phyloP scores from a whole-genome alignment of 2,113 vertebrate species.

The Xiphophorus couchianus region DNA sequence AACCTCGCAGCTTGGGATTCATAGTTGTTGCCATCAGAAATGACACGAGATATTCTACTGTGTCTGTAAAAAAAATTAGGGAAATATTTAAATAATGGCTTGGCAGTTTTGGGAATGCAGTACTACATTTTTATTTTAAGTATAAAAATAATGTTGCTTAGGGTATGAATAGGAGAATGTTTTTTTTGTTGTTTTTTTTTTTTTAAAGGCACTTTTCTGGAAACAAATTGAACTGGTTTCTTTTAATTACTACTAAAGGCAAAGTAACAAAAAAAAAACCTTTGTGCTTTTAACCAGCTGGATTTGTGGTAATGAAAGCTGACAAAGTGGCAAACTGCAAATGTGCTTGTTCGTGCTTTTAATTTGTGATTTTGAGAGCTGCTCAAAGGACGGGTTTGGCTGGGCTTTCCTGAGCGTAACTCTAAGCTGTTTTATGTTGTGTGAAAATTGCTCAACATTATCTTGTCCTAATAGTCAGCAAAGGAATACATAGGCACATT shows the following conservation, averaged over 20 bases:
- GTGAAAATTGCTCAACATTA: too few species aligned
- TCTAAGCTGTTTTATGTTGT: too few species aligned
- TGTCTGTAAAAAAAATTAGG: background rate
- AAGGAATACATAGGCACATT: too few species aligned
- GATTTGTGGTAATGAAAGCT: background rate
- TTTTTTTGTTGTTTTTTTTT: too few species aligned
- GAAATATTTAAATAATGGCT: background rate
- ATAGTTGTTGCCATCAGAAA: background rate
- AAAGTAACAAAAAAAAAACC: background rate
- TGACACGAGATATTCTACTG: background rate
- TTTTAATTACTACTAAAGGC: background rate
- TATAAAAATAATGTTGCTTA: background rate
- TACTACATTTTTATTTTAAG: background rate
- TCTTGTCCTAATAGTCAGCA: too few species aligned
- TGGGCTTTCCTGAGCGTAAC: background rate
- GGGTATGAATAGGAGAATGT: background rate
- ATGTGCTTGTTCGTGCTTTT: background rate
- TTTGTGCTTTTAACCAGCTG: background rate
- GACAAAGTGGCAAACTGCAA: background rate
- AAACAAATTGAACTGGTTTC: background rate
- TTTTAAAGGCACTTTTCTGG: background rate
- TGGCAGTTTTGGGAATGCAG: background rate
- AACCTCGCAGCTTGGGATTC: conserved; percentile 1
- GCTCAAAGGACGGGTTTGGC: background rate
- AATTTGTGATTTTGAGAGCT: background rate